Conservation (phyloP, 2,888 invertebrate genomes). For the Saturnia pavonia region DNA sequence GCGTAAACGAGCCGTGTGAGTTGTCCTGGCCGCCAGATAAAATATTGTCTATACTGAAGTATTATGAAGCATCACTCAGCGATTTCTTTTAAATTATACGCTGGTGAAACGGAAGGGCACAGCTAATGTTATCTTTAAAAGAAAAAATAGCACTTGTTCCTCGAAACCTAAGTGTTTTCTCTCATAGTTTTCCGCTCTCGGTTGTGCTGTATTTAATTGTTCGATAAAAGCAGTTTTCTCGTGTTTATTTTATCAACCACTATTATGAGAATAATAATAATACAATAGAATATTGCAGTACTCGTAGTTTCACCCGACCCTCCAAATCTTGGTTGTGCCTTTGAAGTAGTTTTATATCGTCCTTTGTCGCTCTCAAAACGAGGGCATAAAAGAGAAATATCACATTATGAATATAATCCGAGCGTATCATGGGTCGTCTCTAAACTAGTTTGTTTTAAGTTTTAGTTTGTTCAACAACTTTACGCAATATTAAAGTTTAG, state of each 20-base stretch:
- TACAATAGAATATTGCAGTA: not conserved
- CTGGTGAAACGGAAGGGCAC: too few species aligned
- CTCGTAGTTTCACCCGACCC: not conserved
- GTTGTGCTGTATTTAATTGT: not conserved
- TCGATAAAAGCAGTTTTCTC: not conserved
- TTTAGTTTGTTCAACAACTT: not conserved
- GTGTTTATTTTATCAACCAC: not conserved
- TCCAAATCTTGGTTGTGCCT: not conserved
- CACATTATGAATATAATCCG: not conserved
- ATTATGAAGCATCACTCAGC: too few species aligned
- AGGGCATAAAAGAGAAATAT: not conserved
- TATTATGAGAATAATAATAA: not conserved
- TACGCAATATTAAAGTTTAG: constrained; percentile 8
- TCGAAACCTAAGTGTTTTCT: not conserved
- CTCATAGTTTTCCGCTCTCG: not conserved
- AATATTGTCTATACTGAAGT: too few species aligned
- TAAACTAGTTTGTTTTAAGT: not conserved
- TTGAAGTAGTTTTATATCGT: not conserved
- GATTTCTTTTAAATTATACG: too few species aligned
- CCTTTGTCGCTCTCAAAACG: not conserved
- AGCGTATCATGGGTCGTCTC: not conserved
- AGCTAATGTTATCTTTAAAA: too few species aligned
- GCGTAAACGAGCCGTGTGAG: too few species aligned
- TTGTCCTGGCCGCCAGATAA: too few species aligned
- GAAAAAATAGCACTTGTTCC: not conserved